These are phyloP conservation scores for Pachypanchax playfairii DNA, from an alignment of 2,113 vertebrate species.

Conservation along the genomic window DNA sequence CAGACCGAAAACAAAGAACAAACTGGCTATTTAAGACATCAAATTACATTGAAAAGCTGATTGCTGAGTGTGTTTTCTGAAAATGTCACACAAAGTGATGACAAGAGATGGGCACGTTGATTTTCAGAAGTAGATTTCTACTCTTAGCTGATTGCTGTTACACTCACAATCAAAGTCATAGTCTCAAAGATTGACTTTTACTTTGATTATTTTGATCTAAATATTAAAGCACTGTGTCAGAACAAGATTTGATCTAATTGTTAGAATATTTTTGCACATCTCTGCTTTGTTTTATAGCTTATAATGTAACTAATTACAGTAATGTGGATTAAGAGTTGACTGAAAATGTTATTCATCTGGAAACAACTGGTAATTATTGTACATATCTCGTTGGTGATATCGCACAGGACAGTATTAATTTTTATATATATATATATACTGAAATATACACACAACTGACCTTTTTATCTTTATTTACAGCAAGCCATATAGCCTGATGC, in stretches of 20 bases:
- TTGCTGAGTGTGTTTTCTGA: constrained; percentile 57
- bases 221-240: neutral
- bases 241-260: neutral
- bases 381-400: no score
- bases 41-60: constrained; percentile 62
- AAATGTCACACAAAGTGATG: constrained; percentile 44
- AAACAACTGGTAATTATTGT: no score
- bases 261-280: neutral
- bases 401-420: no score
- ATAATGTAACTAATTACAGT: no score
- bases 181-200: neutral
- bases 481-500: no score
- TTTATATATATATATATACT: no score
- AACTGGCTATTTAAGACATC: constrained; percentile 56
- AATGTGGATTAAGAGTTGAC: no score
- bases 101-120: constrained; percentile 43
- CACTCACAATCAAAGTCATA: constrained; percentile 39
- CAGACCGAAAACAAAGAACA: constrained; percentile 50
- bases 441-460: no score
- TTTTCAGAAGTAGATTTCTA: constrained; percentile 56
- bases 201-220: neutral
- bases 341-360: no score
- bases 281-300: no score
- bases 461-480: no score
- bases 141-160: constrained; percentile 58